These are phyloP conservation scores for Tiliqua scincoides DNA, from an alignment of 2,113 vertebrate species.

Conservation along the genomic window DNA sequence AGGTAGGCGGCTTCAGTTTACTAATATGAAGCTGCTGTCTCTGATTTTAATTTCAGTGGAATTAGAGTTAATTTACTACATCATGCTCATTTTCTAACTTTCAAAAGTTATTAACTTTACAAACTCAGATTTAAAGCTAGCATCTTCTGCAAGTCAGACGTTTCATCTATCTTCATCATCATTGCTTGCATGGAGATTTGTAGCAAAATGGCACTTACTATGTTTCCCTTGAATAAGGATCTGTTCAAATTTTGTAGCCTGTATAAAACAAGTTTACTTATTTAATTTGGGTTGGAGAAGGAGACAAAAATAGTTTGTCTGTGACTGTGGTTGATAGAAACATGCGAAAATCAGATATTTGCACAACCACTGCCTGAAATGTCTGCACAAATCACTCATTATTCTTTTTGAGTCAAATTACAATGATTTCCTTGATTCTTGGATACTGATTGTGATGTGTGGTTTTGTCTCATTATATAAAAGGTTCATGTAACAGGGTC, in stretches of 20 bases:
- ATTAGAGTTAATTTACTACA: not conserved
- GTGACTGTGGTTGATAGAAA: not conserved
- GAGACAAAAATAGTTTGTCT: constrained; percentile 8
- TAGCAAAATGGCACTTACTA: constrained; percentile 32
- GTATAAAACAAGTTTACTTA: constrained; percentile 21
- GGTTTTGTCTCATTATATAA: not conserved
- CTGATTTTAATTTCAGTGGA: not conserved
- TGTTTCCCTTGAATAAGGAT: constrained; percentile 32
- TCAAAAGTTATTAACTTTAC: constrained; percentile 29
- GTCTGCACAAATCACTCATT: not conserved
- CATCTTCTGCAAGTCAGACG: not conserved
- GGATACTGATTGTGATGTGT: not conserved
- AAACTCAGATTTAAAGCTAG: constrained; percentile 10
- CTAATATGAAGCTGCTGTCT: not conserved
- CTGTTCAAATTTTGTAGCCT: constrained; percentile 13
- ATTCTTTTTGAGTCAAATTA: not conserved
- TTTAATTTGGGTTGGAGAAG: not conserved
- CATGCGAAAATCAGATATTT: constrained; percentile 1
- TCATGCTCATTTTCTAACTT: constrained; percentile 16
- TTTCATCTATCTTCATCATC: constrained; percentile 24
- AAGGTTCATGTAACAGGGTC: not conserved
- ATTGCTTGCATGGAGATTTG: not conserved
- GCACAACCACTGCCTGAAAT: not conserved
- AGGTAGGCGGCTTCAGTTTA: not conserved
- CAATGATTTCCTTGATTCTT: not conserved